Evolutionary conservation across 2,113 vertebrate genomes (phyloP).

Genomic region (Ageneiosus marmoratus): DNA sequence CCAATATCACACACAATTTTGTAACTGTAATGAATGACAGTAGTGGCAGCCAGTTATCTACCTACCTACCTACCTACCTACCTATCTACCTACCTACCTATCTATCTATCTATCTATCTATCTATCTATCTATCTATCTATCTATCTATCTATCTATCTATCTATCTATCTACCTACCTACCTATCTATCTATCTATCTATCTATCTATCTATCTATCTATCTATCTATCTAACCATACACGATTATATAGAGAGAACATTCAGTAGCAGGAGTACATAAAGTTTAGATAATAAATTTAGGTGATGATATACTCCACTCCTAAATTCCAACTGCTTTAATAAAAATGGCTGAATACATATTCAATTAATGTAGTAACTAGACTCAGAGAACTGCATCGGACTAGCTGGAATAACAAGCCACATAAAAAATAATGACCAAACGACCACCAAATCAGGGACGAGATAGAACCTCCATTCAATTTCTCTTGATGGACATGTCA

Average conservation of each 20-base stretch:
- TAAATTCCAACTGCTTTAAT: not conserved
- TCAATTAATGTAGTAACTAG: not conserved
- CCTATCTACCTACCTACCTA: too few species aligned
- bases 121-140: too few species aligned
- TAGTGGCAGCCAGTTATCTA: too few species aligned
- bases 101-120: too few species aligned
- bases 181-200: too few species aligned
- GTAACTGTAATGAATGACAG: too few species aligned
- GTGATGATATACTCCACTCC: not conserved
- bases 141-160: too few species aligned
- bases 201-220: too few species aligned
- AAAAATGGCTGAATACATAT: not conserved
- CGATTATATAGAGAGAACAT: not conserved
- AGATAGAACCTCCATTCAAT: constrained; percentile 6
- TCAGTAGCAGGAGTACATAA: not conserved
- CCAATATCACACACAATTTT: not conserved
- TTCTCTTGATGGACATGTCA: not conserved
- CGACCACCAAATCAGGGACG: not conserved
- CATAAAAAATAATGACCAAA: not conserved
- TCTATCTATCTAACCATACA: not conserved
- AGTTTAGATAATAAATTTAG: not conserved
- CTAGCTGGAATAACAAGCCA: not conserved
- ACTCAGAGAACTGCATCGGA: not conserved
- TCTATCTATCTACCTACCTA: too few species aligned
- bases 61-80: too few species aligned